Evolutionary conservation across 2,113 vertebrate species (phyloP).

Genomic region (Oreochromis niloticus): DNA sequence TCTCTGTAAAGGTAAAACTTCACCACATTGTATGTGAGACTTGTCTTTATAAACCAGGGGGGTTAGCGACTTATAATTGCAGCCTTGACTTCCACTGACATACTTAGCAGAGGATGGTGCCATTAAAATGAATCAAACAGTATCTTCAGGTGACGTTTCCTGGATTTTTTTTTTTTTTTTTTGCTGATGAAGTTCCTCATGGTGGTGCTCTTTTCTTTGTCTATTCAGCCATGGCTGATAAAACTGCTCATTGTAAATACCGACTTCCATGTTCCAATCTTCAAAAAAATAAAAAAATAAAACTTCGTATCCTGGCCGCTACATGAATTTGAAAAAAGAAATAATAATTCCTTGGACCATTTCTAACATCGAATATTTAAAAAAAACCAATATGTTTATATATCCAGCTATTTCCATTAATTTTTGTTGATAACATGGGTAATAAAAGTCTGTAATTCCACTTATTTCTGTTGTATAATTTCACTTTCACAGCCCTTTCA

Average conservation of each 20-base stretch:
- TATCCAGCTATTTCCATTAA: not conserved
- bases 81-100: not conserved
- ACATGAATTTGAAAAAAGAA: not conserved
- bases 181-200: not conserved
- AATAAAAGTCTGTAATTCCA: slow-evolving; percentile 6
- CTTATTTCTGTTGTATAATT: slow-evolving; percentile 20
- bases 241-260: not conserved
- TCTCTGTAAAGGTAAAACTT: not conserved
- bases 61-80: not conserved
- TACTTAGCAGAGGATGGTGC: accelerated
- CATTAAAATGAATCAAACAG: not conserved
- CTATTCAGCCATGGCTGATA: not conserved
- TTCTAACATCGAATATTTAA: not conserved
- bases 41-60: accelerated
- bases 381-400: not conserved
- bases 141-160: not conserved
- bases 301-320: not conserved
- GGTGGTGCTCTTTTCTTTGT: not conserved
- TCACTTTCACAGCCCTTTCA: slow-evolving; percentile 28
- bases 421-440: not conserved
- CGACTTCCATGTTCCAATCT: not conserved
- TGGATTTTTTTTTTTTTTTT: not conserved
- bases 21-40: not conserved
- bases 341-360: accelerated
- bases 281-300: not conserved